Conservation (phyloP, 2,113 vertebrate species). For the Apaloderma vittatum region DNA sequence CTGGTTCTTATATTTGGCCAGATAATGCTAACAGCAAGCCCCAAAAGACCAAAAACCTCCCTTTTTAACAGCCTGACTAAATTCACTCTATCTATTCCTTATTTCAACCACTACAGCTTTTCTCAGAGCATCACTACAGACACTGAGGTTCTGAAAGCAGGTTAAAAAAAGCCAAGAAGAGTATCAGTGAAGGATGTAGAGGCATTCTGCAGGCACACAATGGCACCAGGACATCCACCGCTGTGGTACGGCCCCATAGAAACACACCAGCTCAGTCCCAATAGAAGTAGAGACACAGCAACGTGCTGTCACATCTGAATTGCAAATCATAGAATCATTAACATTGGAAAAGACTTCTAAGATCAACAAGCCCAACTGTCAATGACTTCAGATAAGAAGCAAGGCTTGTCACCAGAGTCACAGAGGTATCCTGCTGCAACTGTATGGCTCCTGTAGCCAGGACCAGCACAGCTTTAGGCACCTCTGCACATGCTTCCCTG, state of each 20-base stretch:
- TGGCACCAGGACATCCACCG: accelerated
- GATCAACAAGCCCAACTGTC: no score
- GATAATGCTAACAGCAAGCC: neutral
- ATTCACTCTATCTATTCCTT: neutral
- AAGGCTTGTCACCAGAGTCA: neutral
- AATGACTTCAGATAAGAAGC: neutral
- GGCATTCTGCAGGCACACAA: neutral
- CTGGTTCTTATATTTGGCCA: neutral
- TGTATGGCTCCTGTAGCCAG: accelerated
- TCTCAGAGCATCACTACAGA: neutral
- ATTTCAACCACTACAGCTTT: neutral
- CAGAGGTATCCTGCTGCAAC: neutral
- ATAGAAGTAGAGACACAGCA: neutral
- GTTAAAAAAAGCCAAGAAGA: neutral
- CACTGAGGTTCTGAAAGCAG: neutral
- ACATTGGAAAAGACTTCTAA: no score
- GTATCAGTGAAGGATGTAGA: neutral
- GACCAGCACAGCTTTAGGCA: neutral
- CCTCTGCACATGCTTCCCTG: neutral
- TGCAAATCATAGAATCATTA: neutral
- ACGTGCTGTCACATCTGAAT: neutral
- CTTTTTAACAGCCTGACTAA: neutral
- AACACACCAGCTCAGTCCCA: neutral
- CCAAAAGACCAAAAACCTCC: neutral
- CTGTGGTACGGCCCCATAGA: accelerated